Conservation (phyloP, 2,113 vertebrate species). For the Sphaerodactylus townsendi region DNA sequence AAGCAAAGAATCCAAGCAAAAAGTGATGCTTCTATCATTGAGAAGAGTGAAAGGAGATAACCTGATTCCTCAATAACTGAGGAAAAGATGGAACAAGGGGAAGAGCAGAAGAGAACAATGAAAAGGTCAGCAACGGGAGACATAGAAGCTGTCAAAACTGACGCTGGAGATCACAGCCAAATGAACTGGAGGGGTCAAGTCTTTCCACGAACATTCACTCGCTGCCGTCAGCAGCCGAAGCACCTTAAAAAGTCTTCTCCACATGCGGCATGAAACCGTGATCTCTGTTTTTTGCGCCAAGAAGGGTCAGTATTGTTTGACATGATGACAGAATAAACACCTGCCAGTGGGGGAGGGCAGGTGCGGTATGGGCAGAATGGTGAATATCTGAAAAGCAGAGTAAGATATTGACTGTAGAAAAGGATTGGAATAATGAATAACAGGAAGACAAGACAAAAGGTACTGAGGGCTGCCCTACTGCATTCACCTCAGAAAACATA, state of each 20-base stretch:
- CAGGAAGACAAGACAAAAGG: constrained; percentile 1
- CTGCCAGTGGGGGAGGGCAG: constrained; percentile 2
- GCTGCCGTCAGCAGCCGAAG: constrained; percentile 20
- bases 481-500: not conserved
- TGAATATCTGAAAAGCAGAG: constrained; percentile 4
- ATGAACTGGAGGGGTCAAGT: constrained; percentile 4
- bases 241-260: constrained; percentile 22
- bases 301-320: constrained; percentile 25
- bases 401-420: not conserved
- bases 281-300: constrained; percentile 21
- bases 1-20: too few species aligned
- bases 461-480: not conserved
- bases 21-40: too few species aligned
- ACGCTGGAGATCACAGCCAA: constrained; percentile 14
- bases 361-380: not conserved
- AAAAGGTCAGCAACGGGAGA: constrained; percentile 20
- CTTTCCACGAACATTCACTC: constrained; percentile 21
- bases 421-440: not conserved
- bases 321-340: not conserved
- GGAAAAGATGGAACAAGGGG: not conserved
- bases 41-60: too few species aligned
- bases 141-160: constrained; percentile 18
- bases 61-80: not conserved
- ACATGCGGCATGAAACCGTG: not conserved
- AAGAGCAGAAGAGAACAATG: not conserved